Evolutionary conservation across 2,113 vertebrate genomes (phyloP).

Genomic region (Psophia crepitans): DNA sequence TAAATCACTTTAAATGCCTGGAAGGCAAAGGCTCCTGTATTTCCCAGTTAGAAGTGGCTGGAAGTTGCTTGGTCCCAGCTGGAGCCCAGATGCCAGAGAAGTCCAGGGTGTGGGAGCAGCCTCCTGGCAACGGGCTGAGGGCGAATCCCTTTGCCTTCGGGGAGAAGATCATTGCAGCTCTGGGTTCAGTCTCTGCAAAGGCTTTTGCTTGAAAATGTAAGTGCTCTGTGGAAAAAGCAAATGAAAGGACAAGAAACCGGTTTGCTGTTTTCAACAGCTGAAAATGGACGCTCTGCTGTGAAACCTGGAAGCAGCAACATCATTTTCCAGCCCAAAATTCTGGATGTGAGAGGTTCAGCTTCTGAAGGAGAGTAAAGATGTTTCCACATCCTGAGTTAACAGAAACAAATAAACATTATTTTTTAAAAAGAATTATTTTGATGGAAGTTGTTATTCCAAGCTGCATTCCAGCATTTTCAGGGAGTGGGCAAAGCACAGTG

Average conservation of each 20-base stretch:
- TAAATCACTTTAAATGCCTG: background rate
- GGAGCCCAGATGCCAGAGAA: background rate
- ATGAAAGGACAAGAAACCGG: rapidly evolving
- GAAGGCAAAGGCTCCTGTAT: background rate
- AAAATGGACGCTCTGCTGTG: background rate
- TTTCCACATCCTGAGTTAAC: background rate
- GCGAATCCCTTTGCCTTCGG: background rate
- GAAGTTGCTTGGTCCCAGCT: background rate
- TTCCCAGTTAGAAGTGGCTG: background rate
- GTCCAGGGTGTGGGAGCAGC: background rate
- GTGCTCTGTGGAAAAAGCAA: background rate
- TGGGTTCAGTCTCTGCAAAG: background rate
- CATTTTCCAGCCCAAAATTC: background rate
- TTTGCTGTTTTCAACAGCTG: background rate
- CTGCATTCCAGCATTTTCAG: background rate
- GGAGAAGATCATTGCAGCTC: rapidly evolving
- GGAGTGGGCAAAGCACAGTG: background rate
- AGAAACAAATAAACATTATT: background rate
- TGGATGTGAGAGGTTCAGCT: background rate
- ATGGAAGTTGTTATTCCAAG: background rate
- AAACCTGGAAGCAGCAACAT: background rate
- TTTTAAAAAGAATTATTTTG: background rate
- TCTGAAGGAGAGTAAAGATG: background rate
- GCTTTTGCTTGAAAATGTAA: background rate
- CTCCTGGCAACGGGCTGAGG: background rate